phyloP scores from a whole-genome alignment of 2,797 vertebrate species.

The Hippopotamyrus pictus region DNA sequence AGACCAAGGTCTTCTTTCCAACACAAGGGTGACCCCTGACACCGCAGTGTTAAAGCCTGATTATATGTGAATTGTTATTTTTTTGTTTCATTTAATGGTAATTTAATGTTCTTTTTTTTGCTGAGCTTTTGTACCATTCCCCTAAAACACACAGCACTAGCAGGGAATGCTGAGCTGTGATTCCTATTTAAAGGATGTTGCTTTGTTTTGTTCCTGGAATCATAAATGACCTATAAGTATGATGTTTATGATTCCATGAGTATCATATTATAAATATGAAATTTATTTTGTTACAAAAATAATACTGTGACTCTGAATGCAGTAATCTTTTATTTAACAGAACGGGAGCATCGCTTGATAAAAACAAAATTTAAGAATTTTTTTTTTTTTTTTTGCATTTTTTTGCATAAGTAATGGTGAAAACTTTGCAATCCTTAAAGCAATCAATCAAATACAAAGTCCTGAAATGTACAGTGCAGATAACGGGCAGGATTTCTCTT shows the following conservation, averaged over 20 bases:
- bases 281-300: slow-evolving; percentile 17
- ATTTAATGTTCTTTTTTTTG: background rate
- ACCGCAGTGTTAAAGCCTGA: background rate
- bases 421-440: background rate
- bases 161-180: background rate
- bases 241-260: background rate
- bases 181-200: background rate
- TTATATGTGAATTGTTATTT: background rate
- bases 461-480: background rate
- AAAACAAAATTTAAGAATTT: background rate
- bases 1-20: background rate
- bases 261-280: background rate
- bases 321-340: background rate
- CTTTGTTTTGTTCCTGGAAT: background rate
- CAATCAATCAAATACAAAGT: background rate
- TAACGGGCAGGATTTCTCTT: background rate
- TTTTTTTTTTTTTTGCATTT: background rate
- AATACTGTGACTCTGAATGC: background rate
- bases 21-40: background rate
- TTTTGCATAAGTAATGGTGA: background rate
- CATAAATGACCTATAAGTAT: background rate
- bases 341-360: background rate
- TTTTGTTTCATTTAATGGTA: background rate
- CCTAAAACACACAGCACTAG: background rate
- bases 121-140: background rate